Base-by-base conservation (phyloP, 2,797 vertebrate genomes). In the Sardinella longiceps region DNA sequence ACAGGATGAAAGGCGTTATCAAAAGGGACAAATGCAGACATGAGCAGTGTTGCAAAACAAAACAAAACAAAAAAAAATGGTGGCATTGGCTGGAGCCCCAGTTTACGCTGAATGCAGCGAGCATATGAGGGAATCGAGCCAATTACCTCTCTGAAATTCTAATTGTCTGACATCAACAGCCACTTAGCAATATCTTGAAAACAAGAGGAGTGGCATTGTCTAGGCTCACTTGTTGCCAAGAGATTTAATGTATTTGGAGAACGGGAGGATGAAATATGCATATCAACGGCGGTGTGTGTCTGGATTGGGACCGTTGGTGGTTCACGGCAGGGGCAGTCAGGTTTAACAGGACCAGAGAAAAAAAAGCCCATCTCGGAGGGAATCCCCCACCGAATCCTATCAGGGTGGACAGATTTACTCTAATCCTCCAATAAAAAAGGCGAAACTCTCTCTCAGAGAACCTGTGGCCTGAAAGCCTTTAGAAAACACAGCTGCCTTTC, bases 1-100 rank as follows among this genome's bases (percentile, higher is more conserved):
- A 94, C 94, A 95, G 93, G 93, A 96, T 94, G 95, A 95, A 95
- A 95, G 93, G 85, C 87, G 88, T 94, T 92, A 94, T 94, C 93
- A 95, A 94, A 93, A 91, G 91, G 92, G 92, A 94, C 94, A 94
- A 95, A 95, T 90, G 92, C 92, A 94, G 93, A 94, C 93, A 93
- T 93, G 93, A 95, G 91, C 89, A 89, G 91, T 83, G 87, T 92
- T 90, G 89, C 90, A 83, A 90, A 89, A 91, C 90, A 91, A 92
- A 92, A 89, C 91, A 88, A 83, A 90, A 89, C 91, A 90, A 91
- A 92, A 92, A 89, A 91, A 88, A 85, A 89, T 81, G 83, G 91
- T 86, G 87, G 84, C 81, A 88, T 87, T 82, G 90, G 92, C 88
- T 87, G 6, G 86, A 90, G 89, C 90, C 87, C 86, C 87, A 86